Conservation (phyloP, 1,140 invertebrate species). For the Probaryconus sp. region DNA sequence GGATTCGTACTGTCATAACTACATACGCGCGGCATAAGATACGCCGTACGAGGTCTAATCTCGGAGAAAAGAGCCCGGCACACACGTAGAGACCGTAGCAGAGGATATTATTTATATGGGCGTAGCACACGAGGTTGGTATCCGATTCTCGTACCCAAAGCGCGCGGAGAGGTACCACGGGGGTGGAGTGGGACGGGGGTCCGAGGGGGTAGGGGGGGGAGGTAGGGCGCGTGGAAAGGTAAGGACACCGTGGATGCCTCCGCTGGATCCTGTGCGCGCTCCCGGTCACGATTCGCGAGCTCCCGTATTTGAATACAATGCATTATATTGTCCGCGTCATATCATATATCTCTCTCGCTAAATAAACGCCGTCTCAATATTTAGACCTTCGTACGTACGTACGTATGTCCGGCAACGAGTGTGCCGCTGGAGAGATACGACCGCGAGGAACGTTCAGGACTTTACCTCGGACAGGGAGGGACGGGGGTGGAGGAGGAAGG, state of each 20-base stretch:
- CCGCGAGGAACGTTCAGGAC: slow-evolving; percentile 19
- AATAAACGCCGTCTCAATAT: slow-evolving; percentile 79
- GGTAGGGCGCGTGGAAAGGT: slow-evolving; percentile 24
- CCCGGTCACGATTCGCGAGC: slow-evolving; percentile 76
- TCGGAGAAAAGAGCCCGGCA: slow-evolving; percentile 47
- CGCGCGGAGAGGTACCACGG: slow-evolving; percentile 1
- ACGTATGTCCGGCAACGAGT: slow-evolving; percentile 60
- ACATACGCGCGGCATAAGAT: slow-evolving; percentile 52
- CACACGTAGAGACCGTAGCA: no score
- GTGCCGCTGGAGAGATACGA: slow-evolving; percentile 47
- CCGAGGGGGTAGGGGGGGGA: slow-evolving; percentile 32
- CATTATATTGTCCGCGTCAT: slow-evolving; percentile 79
- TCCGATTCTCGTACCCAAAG: no score
- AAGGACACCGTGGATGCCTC: slow-evolving; percentile 47
- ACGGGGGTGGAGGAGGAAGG: slow-evolving; percentile 15
- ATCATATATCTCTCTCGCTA: slow-evolving; percentile 78
- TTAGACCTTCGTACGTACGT: slow-evolving; percentile 73
- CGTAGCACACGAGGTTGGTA: slow-evolving; percentile 25
- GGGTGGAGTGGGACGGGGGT: slow-evolving; percentile 8
- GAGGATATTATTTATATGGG: slow-evolving; percentile 65
- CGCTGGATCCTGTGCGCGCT: slow-evolving; percentile 63
- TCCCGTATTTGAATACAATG: slow-evolving; percentile 80
- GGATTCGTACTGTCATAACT: slow-evolving; percentile 58
- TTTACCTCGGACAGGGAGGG: no score
- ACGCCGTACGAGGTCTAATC: slow-evolving; percentile 58